A percentile compares a stretch with the other conserved stretches of the same genome.
Conservation (phyloP, 2,888 invertebrate genomes). For the Apamea sordens region DNA sequence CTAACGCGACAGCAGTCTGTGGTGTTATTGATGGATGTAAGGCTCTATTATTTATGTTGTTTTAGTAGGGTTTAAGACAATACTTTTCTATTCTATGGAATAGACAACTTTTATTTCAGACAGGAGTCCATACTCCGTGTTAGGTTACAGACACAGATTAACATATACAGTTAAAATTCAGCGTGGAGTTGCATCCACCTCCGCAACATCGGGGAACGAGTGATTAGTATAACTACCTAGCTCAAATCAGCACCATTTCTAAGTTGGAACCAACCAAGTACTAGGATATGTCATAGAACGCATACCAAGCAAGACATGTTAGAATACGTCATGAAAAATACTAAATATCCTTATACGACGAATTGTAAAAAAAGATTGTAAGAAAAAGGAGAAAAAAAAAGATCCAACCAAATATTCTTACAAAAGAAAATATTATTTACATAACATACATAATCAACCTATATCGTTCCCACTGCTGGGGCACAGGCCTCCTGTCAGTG, state of each 20-base stretch:
- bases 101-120: not conserved
- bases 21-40: not conserved
- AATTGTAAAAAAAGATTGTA: not conserved
- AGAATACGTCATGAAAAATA: too few relatives aligned
- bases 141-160: not conserved
- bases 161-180: not conserved
- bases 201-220: not conserved
- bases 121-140: not conserved
- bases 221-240: not conserved
- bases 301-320: too few relatives aligned
- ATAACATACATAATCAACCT: too few relatives aligned
- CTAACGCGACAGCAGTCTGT: slow-evolving; percentile 14
- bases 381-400: not conserved
- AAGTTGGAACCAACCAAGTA: not conserved
- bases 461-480: too few relatives aligned
- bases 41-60: not conserved
- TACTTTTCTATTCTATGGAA: not conserved
- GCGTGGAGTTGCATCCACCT: not conserved
- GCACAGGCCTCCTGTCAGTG: too few relatives aligned
- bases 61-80: not conserved
- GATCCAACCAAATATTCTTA: not conserved
- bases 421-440: too few relatives aligned
- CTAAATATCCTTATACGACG: too few relatives aligned
- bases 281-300: too few relatives aligned
- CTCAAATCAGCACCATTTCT: not conserved